Conservation (phyloP, 2,113 vertebrate species). For the Gracilinanus agilis region DNA sequence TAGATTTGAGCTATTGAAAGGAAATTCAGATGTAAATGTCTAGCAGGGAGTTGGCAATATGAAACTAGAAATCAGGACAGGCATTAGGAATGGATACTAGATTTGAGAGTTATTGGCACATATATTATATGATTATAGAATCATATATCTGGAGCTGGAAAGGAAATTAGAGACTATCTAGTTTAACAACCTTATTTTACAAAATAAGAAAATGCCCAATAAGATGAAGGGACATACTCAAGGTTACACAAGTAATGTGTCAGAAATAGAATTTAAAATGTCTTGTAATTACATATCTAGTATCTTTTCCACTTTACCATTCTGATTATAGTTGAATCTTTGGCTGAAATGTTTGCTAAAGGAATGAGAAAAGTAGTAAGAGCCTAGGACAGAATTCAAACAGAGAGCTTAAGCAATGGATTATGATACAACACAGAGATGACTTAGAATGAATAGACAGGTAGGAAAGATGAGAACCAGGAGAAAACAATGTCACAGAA, state of each 20-base stretch:
- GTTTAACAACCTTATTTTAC: not conserved
- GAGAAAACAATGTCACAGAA: not conserved
- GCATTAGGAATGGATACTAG: not conserved
- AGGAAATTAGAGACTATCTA: not conserved
- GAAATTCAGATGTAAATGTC: not conserved
- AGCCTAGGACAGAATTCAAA: not conserved
- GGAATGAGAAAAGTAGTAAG: not conserved
- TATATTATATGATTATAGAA: not conserved
- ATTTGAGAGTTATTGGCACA: not conserved
- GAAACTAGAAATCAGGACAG: not conserved
- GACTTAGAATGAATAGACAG: not conserved
- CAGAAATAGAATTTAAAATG: rapidly evolving
- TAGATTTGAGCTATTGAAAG: not conserved
- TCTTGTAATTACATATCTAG: not conserved
- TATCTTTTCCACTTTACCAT: not conserved
- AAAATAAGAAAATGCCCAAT: not conserved
- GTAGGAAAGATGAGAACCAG: not conserved
- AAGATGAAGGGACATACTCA: not conserved
- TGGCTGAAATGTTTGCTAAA: not conserved
- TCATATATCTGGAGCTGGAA: not conserved
- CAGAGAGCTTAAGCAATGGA: not conserved
- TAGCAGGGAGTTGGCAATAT: not conserved
- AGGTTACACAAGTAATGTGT: not conserved
- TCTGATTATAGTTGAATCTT: not conserved
- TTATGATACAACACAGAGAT: not conserved